A percentile compares a stretch with the other conserved stretches of the same genome.
Evolutionary conservation across 2,888 invertebrate species (phyloP).

Genomic region (Amphipyra berbera): DNA sequence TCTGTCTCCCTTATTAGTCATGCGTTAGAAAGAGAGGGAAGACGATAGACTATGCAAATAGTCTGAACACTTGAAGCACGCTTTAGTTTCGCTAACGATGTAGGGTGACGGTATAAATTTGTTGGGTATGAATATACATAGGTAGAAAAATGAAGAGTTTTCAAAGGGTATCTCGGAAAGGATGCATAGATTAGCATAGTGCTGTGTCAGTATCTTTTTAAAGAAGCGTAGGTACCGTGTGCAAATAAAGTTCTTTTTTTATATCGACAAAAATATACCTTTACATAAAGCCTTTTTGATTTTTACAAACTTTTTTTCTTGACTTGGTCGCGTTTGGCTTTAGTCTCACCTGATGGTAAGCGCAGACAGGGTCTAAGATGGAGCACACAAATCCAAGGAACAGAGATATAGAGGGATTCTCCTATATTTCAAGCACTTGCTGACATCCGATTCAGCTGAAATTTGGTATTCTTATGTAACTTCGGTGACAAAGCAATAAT

Average conservation of each 20-base stretch:
- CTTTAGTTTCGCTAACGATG: constrained; percentile 72
- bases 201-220: constrained; percentile 29
- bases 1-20: constrained; percentile 38
- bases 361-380: no score
- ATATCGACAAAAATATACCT: no score
- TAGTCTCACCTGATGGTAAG: no score
- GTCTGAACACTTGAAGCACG: constrained; percentile 66
- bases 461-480: no score
- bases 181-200: constrained; percentile 31
- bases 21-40: constrained; percentile 29
- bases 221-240: not conserved
- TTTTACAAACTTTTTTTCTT: no score
- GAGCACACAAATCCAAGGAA: no score
- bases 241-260: not conserved
- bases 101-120: constrained; percentile 66
- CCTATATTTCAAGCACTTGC: no score
- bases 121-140: constrained; percentile 37
- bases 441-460: no score
- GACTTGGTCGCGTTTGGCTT: no score
- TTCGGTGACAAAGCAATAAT: no score
- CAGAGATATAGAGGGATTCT: no score
- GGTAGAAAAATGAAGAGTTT: constrained; percentile 26
- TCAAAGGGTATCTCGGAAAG: constrained; percentile 20
- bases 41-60: constrained; percentile 66
- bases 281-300: no score